Conservation (phyloP, 2,888 invertebrate genomes). For the Alviniconcha strummeri region DNA sequence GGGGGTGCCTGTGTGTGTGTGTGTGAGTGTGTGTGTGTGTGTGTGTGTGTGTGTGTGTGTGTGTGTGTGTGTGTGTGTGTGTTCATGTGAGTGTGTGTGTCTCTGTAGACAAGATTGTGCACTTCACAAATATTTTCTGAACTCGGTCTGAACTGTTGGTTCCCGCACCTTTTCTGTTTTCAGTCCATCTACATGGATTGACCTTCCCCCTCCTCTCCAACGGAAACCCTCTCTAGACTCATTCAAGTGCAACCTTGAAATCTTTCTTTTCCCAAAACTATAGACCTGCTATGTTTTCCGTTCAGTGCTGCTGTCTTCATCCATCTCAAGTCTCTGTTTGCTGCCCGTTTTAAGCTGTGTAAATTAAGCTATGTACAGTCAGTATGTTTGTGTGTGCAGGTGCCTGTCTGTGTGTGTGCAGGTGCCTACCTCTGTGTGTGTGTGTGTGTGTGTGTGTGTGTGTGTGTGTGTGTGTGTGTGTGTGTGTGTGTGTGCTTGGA, state of each 20-base stretch:
- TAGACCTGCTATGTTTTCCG: too few species aligned
- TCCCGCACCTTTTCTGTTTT: neutral
- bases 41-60: neutral
- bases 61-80: neutral
- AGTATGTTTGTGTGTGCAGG: too few species aligned
- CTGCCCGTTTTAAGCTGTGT: neutral
- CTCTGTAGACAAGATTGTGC: neutral
- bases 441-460: neutral
- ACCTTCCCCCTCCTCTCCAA: too few species aligned
- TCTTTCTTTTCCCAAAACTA: too few species aligned
- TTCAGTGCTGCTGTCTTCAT: neutral
- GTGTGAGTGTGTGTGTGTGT: too few species aligned
- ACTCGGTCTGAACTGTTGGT: neutral
- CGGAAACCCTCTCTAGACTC: too few species aligned
- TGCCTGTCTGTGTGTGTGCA: neutral
- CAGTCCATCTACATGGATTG: too few species aligned
- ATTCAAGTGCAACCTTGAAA: too few species aligned
- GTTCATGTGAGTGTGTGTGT: neutral
- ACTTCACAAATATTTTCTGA: neutral
- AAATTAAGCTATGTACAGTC: neutral
- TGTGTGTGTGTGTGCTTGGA: neutral
- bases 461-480: conserved; percentile 13
- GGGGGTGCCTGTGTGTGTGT: too few species aligned
- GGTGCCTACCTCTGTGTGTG: neutral
- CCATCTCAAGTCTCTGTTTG: neutral